Evolutionary conservation across 30 jellyfish, hydroid and myxozoan genomes (phyloP).

Genomic region (Mastigias papua): DNA sequence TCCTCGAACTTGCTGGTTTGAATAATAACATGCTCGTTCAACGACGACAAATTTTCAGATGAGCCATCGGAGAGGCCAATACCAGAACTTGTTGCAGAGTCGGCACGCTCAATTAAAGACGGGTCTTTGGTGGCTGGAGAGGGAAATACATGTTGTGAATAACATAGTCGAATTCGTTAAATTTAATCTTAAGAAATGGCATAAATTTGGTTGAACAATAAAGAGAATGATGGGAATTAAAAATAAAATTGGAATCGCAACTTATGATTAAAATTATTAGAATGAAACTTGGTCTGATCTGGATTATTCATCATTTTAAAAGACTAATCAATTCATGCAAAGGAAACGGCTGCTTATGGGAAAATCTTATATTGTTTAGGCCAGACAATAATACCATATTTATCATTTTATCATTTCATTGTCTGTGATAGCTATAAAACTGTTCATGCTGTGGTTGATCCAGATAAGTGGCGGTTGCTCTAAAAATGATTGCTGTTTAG

Average conservation of each 20-base stretch:
- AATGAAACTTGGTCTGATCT: background rate
- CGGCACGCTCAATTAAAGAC: conserved; percentile 57
- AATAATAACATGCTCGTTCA: conserved; percentile 74
- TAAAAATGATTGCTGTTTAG: too few relatives aligned
- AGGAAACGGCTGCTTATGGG: background rate
- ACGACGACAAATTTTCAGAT: conserved; percentile 62
- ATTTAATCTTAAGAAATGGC: background rate
- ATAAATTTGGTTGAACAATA: background rate
- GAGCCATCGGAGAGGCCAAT: conserved; percentile 78
- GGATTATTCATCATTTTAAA: background rate
- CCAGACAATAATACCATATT: too few relatives aligned
- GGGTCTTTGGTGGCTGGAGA: conserved; percentile 27
- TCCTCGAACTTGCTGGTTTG: conserved; percentile 85
- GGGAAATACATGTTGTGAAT: background rate
- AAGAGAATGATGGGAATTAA: background rate
- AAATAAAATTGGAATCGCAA: background rate
- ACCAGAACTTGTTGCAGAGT: conserved; percentile 76
- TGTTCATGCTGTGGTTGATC: too few relatives aligned
- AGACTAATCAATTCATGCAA: background rate
- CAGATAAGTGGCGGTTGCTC: too few relatives aligned
- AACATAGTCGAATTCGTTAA: background rate
- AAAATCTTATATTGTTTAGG: background rate
- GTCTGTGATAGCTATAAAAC: too few relatives aligned
- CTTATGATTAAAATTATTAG: background rate
- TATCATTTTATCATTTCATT: too few relatives aligned